Base-by-base conservation (phyloP, 2,113 vertebrate genomes). In the Leuciscus idus region DNA sequence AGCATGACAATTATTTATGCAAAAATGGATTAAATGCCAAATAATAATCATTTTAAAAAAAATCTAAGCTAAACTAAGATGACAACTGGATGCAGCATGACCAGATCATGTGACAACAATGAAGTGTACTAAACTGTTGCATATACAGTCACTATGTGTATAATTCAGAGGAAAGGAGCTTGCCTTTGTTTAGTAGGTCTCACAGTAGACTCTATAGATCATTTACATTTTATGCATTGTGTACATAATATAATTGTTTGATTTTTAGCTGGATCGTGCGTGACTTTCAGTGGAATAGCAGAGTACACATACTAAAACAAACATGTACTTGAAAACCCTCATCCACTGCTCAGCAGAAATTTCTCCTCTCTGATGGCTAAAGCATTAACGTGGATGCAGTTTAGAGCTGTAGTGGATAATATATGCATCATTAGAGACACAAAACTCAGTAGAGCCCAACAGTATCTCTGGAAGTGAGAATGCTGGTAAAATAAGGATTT, bases 181-280 rank as follows among this genome's bases (percentile, higher is more conserved):
- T 64, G 61, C 11, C 61, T 62, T 62, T 62, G n/a, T 62, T 62
- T 13, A 26, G 39, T 74, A 15, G 43, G 72, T 23, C 39, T 46
- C 43, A 4, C 28, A 36, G 55, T 62, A 43, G 0, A 43, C 43
- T 43, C 11, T 80, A 46, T 28, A 43, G 52, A 79, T 43, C 17
- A 36, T 62, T 80, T 62, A n/a, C 23, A 62, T 80, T 23, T 59
- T 78, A 52, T 52, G 12, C n/a, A 7, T 57, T 57, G 76, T 57
- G 9, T 78, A 78, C 21, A n/a, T n/a, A 15, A 26, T 43, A 36
- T 0, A 57, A 17, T 4, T 62, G 43, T 75, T 50, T 75, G 72
- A 8, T n/a, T 43, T 80, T 39, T 62, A 80, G 36, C 57, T 46
- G 77, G 77, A 61, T 80, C 23, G 26, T 17, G 13, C n/a, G 5